Percentiles rank a stretch among this genome's conserved stretches.
These are phyloP conservation scores for Polyergus mexicanus DNA, from an alignment of 1,140 invertebrate species.

Conservation along the genomic window DNA sequence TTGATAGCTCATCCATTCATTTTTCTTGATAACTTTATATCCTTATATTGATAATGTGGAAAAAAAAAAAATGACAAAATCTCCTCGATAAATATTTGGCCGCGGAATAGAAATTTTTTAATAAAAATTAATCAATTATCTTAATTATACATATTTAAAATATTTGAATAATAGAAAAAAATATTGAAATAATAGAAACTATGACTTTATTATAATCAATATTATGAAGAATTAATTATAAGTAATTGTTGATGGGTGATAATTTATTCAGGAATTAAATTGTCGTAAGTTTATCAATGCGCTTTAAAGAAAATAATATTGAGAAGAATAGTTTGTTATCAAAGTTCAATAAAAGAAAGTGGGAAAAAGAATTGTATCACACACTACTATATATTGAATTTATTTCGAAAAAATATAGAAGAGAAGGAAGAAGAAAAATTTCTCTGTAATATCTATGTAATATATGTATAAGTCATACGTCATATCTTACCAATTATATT, in stretches of 20 bases:
- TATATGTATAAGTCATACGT: not conserved
- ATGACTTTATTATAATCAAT: not conserved
- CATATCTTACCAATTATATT: not conserved
- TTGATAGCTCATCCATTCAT: too few species aligned
- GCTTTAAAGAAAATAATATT: not conserved
- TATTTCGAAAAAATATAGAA: not conserved
- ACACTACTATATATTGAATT: not conserved
- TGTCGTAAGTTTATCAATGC: not conserved
- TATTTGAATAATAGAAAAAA: not conserved
- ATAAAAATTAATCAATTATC: not conserved
- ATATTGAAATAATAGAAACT: not conserved
- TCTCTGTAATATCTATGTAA: not conserved
- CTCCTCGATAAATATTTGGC: too few species aligned
- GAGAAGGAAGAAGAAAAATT: not conserved
- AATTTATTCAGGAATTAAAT: constrained; percentile 14
- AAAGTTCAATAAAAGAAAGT: not conserved
- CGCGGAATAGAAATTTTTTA: not conserved
- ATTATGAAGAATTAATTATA: constrained; percentile 1
- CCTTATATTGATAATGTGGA: too few species aligned
- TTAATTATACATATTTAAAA: not conserved
- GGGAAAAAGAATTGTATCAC: not conserved
- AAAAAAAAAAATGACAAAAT: too few species aligned
- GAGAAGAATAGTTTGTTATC: not conserved
- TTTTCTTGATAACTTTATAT: too few species aligned
- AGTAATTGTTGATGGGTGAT: not conserved